Evolutionary conservation across 2,113 vertebrate genomes (phyloP), one percentile per base, ranked within the genome.

Genomic region (Mola mola): DNA sequence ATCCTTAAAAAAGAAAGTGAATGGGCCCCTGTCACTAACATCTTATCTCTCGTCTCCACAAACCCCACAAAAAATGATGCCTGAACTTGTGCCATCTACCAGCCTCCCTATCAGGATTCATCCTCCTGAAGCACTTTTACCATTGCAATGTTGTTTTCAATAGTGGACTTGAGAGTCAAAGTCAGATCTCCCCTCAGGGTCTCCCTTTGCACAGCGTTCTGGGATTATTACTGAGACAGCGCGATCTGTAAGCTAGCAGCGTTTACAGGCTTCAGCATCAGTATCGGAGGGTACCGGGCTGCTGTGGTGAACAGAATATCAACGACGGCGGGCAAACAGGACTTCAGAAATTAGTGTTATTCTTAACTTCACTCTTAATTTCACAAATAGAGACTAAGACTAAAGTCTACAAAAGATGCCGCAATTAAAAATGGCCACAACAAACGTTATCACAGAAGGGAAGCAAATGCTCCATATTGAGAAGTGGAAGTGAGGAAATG

Each of bases 151-250:
- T 34, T 31, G 47, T 53, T 71, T 21, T 58, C 25, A 61, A 21
- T 33, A 2, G 16, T 52, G 60, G 13, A 58, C 33, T 52, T 62
- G 36, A 41, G 48, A 40, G 46, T 63, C 68, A 36, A 46, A 28
- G 72, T 65, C 64, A 34, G 42, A 29, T 56, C 69, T 53, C 36
- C 60, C 60, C 63, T 66, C 36, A 2, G 63, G 51, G 53, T 42
- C 24, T n/a, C 38, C 38, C 26, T 70, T 38, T 28, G 37, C 36
- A 25, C 34, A 40, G 22, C 31, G 46, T 26, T 24, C 11, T 53
- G 76, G 56, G 13, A 36, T 55, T 57, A 61, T 67, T 15, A 56
- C 31, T 48, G 19, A 48, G 46, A 50, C 72, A 55, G 42, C 42
- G 41, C 4, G 25, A 25, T 48, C 29, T 47, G 36, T 26, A 26